Base-by-base conservation (phyloP, 2,113 vertebrate genomes). In the Pseudorhombus dupliciocellatus region DNA sequence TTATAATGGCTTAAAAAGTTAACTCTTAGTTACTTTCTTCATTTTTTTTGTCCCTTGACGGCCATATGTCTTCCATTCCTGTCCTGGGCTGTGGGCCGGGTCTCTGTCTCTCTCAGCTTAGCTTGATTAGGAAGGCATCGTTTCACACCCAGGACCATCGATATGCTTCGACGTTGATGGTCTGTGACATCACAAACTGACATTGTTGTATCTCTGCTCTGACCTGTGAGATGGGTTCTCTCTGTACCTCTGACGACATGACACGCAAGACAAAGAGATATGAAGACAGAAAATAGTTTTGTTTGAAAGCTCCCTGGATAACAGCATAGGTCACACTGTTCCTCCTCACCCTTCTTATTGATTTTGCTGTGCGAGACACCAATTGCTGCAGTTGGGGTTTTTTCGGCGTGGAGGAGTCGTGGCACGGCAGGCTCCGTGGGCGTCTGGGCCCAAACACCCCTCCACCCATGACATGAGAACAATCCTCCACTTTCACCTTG, bases 381-480 rank as follows among this genome's bases (percentile, higher is more conserved):
- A 2, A n/a, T 50, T 64, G 28, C 30, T 4, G 25, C 14, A 53
- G 14, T n/a, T n/a, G n/a, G n/a, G n/a, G n/a, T 42, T 42, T 55
- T 60, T 25, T 25, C 1, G 31, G 5, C 51, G 42, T 12, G 21
- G 25, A 58, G 63, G 37, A 54, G 78, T 59, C 52, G 64, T 70
- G 65, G 78, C 60, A 75, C 40, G 6, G 14, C 63, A 50, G 31
- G 56, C 56, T 42, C 51, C 1, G 5, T 58, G 55, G 34, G 34
- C 56, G 65, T 68, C 72, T 34, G n/a, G 73, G 56, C 69, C 77
- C 70, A 75, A 66, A 57, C 63, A 56, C 73, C 52, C 51, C 34
- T 71, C 81, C 53, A 83, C 73, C 74, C 73, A 51, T 79, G 73
- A 82, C 61, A 60, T 65, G 53, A 65, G 68, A 73, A 65, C 70